Base-by-base conservation (phyloP, 2,888 invertebrate species). In the Doris montereyensis region DNA sequence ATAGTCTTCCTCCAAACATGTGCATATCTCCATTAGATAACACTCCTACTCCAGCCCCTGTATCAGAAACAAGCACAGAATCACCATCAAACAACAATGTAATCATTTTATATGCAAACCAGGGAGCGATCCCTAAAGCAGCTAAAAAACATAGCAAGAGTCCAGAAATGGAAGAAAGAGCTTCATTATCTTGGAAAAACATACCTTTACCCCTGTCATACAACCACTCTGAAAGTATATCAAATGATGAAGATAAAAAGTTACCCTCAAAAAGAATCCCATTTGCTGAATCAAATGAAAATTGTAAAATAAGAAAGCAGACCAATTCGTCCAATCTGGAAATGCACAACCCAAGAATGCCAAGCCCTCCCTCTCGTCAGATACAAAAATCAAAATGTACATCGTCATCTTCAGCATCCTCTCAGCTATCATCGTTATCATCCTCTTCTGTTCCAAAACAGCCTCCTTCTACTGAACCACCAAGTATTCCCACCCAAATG, bases 171-270 rank as follows among this genome's bases (percentile, higher is more conserved):
- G 57, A n/a, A 30, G 65, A 52, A 28, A 68, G 21, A 34, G 13
- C 26, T 21, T 60, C 67, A 41, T 62, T 79, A 26, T 82, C 81
- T 4, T 83, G 83, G 83, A 83, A 83, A 70, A 81, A 81, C 32
- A 81, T 83, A 60, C 81, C 80, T 10, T 72, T 83, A 4, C 83
- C 83, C 8, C 41, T 73, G 24, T 79, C 81, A 17, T 80, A 82
- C 78, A 82, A 82, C 57, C 78, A 82, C 58, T 78, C 82, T 32
- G 78, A 82, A 68, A 78, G 82, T 77, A 73, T 71, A n/a, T 80
- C 78, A 1, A 78, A 78, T 52, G 80, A 76, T 17, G 70, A 70
- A n/a, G 78, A 76, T 41, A 80, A 80, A 73, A 78, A 80, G 62
- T 62, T 82, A 32, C 76, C 77, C 24, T 65, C 82, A n/a, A 82